Evolutionary conservation across 1,140 invertebrate genomes (phyloP).

Genomic region (Drosophila azteca): DNA sequence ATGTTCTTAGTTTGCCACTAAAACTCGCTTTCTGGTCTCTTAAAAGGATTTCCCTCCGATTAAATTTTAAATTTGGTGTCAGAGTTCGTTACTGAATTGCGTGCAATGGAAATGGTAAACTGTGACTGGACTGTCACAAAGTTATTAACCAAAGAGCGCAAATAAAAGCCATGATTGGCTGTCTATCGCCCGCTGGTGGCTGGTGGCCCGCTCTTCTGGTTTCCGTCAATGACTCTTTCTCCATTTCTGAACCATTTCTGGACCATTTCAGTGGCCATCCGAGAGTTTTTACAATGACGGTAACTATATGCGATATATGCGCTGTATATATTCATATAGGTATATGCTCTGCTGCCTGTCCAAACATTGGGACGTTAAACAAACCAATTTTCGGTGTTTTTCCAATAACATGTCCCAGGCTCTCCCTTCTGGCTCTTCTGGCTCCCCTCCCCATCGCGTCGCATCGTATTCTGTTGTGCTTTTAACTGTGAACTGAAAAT

Average conservation of each 20-base stretch:
- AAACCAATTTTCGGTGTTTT: conserved; percentile 79
- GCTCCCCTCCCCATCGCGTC: background rate
- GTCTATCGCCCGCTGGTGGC: conserved; percentile 17
- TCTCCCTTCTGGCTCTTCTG: conserved; percentile 4
- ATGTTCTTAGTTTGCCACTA: too few species aligned
- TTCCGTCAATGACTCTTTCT: conserved; percentile 7
- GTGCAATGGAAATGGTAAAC: too few species aligned
- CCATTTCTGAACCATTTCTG: conserved; percentile 30
- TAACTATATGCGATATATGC: conserved; percentile 41
- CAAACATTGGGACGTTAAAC: conserved; percentile 77
- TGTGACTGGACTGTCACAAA: conserved; percentile 1
- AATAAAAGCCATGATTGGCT: conserved; percentile 34
- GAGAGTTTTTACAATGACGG: conserved; percentile 46
- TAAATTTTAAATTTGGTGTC: too few species aligned
- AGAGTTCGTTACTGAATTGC: too few species aligned
- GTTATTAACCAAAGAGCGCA: background rate
- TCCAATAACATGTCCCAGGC: conserved; percentile 65
- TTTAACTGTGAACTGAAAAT: conserved; percentile 75
- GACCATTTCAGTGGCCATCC: conserved; percentile 38
- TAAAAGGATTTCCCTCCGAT: too few species aligned
- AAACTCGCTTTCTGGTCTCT: too few species aligned
- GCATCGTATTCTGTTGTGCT: conserved; percentile 30
- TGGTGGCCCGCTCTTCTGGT: too few species aligned
- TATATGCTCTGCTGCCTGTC: conserved; percentile 32
- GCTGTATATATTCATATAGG: conserved; percentile 10